Evolutionary conservation across 37 sponge, comb jelly and placozoan species (phyloP).

Genomic region (Ephydatia muelleri): DNA sequence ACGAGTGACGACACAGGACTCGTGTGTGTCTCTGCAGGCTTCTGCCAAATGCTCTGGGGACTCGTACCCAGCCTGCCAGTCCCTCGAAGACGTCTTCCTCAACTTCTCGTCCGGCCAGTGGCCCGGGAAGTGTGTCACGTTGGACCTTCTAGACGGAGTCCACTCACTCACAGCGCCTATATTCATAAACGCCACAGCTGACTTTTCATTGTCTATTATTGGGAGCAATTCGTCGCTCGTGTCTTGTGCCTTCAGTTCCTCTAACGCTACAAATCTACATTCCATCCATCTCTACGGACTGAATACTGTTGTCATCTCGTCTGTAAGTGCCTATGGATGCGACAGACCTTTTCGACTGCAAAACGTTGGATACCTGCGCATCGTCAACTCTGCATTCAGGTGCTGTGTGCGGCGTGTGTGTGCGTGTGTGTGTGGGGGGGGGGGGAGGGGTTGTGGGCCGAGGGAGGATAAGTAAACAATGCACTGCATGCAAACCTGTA

Average conservation of each 20-base stretch:
- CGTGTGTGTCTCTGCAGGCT: background rate
- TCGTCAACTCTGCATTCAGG: background rate
- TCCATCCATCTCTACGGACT: background rate
- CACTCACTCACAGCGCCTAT: background rate
- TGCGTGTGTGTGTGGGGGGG: no score
- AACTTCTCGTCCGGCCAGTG: background rate
- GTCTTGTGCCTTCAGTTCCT: background rate
- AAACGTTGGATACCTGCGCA: background rate
- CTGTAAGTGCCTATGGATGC: background rate
- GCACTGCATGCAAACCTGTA: background rate
- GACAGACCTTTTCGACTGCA: background rate
- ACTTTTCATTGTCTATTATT: background rate
- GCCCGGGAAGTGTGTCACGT: background rate
- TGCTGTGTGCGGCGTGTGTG: background rate
- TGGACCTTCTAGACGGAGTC: background rate
- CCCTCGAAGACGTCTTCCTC: background rate
- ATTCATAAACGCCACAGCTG: background rate
- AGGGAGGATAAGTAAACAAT: no score
- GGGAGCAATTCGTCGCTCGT: background rate
- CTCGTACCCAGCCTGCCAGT: background rate
- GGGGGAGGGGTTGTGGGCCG: no score
- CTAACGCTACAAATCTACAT: background rate
- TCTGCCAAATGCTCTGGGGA: background rate
- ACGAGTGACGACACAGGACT: background rate
- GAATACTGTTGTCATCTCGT: background rate